phyloP scores from a whole-genome alignment of 1,140 invertebrate species.

The Dendroctonus ponderosae region DNA sequence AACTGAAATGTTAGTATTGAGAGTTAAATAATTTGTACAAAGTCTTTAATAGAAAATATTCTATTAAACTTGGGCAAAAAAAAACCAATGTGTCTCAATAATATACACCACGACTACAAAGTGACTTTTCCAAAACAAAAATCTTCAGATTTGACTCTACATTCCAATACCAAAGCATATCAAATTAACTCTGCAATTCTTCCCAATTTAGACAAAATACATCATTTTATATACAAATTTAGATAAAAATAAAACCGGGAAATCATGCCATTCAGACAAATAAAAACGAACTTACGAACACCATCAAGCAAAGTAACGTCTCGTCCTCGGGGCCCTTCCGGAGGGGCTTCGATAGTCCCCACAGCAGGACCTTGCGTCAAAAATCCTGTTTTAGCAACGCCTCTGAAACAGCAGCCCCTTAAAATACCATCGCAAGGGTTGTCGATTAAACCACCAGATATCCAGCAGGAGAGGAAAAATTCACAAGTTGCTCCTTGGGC shows the following conservation, averaged over 20 bases:
- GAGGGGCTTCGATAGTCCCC: conserved; percentile 56
- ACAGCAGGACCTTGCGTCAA: conserved; percentile 62
- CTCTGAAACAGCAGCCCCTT: conserved; percentile 83
- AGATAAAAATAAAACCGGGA: conserved; percentile 7
- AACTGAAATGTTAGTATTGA: too few species aligned
- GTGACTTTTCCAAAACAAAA: too few species aligned
- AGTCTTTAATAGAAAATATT: too few species aligned
- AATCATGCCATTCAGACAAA: conserved; percentile 26
- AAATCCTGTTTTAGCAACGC: conserved; percentile 68
- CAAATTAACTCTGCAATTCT: too few species aligned
- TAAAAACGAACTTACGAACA: conserved; percentile 34
- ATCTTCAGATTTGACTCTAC: too few species aligned
- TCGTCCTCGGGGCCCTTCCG: conserved; percentile 50
- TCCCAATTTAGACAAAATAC: too few species aligned
- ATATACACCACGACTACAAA: too few species aligned
- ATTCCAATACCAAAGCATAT: too few species aligned
- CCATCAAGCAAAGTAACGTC: conserved; percentile 50
- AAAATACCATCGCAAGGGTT: conserved; percentile 80
- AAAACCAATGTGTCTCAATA: too few species aligned
- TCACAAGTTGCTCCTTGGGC: conserved; percentile 78
- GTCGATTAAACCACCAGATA: conserved; percentile 83
- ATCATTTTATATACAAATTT: background rate
- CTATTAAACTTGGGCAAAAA: too few species aligned
- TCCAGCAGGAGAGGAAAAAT: conserved; percentile 91
- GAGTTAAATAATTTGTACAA: too few species aligned